These are phyloP conservation scores for Lepidostoma basale DNA, from an alignment of 1,140 invertebrate species.

Conservation along the genomic window DNA sequence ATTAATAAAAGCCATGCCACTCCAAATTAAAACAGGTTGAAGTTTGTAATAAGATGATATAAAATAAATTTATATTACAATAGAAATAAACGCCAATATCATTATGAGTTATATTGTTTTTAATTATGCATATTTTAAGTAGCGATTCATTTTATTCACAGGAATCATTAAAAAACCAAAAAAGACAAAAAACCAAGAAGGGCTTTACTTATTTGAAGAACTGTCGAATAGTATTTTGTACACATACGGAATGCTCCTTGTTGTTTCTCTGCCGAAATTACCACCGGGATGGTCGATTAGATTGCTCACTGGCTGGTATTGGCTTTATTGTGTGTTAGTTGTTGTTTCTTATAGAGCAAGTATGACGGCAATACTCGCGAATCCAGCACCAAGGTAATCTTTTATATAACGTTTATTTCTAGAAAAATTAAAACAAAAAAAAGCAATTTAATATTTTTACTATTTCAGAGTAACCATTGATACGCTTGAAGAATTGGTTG, in stretches of 20 bases:
- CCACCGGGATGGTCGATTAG: conserved; percentile 78
- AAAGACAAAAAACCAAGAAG: conserved; percentile 51
- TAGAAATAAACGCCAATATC: too few relatives aligned
- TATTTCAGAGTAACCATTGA: conserved; percentile 74
- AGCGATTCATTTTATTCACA: neutral
- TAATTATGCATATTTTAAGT: too few relatives aligned
- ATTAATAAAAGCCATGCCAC: too few relatives aligned
- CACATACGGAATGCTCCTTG: conserved; percentile 78
- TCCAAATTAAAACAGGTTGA: too few relatives aligned
- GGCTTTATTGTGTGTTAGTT: conserved; percentile 80
- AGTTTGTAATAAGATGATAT: too few relatives aligned
- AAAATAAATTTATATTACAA: too few relatives aligned
- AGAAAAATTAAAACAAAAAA: neutral
- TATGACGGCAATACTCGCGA: conserved; percentile 81
- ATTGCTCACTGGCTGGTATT: conserved; percentile 82
- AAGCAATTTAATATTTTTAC: neutral
- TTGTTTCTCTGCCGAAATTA: conserved; percentile 75
- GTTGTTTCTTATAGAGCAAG: conserved; percentile 79
- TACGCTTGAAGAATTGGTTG: conserved; percentile 69
- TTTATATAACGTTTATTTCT: neutral
- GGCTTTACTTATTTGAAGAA: conserved; percentile 73
- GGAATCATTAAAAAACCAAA: neutral
- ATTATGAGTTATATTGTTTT: too few relatives aligned
- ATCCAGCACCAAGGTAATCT: conserved; percentile 69
- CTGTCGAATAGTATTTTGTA: conserved; percentile 75